A percentile compares a stretch with the other conserved stretches of the same genome.
Evolutionary conservation across 1,140 invertebrate species (phyloP).

Genomic region (Elymnias hypermnestra): DNA sequence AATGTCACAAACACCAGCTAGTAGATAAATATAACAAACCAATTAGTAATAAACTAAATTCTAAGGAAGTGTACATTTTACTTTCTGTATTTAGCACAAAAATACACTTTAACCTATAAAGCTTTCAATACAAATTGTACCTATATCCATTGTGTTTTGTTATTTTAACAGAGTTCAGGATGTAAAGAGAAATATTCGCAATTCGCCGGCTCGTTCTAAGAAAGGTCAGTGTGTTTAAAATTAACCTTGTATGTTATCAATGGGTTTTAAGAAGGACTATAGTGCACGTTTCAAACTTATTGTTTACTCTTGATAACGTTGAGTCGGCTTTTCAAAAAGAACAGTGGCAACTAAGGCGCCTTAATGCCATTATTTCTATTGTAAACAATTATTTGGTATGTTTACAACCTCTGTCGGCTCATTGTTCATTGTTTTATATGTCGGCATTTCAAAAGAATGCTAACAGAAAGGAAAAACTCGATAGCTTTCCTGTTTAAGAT

Average conservation of each 20-base stretch:
- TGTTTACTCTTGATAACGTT: constrained; percentile 14
- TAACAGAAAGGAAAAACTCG: not conserved
- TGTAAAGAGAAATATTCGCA: not conserved
- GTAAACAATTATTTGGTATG: constrained; percentile 38
- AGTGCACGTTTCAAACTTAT: constrained; percentile 1
- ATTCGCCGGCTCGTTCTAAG: not conserved
- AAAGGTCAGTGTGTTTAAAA: constrained; percentile 24
- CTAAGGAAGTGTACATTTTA: not conserved
- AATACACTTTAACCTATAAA: not conserved
- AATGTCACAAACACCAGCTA: too few relatives aligned
- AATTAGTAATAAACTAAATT: too few relatives aligned
- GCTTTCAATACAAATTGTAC: not conserved
- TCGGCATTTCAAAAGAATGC: constrained; percentile 27
- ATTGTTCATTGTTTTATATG: constrained; percentile 34
- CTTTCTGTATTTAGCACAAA: not conserved
- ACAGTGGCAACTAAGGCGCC: constrained; percentile 46
- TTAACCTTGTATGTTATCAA: constrained; percentile 12
- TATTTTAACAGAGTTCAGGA: not conserved
- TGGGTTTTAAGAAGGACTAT: constrained; percentile 16
- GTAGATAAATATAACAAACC: too few relatives aligned
- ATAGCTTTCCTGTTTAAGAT: constrained; percentile 21
- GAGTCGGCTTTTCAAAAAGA: constrained; percentile 31
- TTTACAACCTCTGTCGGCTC: constrained; percentile 27
- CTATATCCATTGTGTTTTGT: too few relatives aligned
- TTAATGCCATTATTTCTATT: constrained; percentile 42